phyloP scores from a whole-genome alignment of 2,797 vertebrate genomes.

The Pipistrellus pygmaeus region DNA sequence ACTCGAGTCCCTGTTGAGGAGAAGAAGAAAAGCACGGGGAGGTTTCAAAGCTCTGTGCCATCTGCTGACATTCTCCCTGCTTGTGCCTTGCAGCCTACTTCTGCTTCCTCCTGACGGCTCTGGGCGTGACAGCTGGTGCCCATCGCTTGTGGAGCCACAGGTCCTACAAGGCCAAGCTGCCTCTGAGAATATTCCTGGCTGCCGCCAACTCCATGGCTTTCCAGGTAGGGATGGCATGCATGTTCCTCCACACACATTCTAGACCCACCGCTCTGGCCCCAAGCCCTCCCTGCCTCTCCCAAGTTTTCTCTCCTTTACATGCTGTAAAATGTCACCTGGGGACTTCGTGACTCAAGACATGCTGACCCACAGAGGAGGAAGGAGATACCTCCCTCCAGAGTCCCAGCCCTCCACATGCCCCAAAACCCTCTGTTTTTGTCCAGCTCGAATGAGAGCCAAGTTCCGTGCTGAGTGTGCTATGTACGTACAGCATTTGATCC shows the following conservation, averaged over 20 bases:
- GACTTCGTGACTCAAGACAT: background rate
- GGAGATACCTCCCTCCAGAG: background rate
- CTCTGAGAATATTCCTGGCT: conserved; percentile 91
- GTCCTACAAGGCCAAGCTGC: conserved; percentile 92
- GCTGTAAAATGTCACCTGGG: background rate
- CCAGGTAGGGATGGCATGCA: conserved; percentile 84
- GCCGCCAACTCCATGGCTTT: conserved; percentile 93
- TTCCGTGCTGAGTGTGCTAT: background rate
- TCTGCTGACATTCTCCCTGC: conserved; percentile 30
- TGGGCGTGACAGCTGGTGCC: conserved; percentile 89
- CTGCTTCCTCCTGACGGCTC: conserved; percentile 89
- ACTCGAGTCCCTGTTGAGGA: background rate
- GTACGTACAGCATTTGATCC: background rate
- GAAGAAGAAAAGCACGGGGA: background rate
- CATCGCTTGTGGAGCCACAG: conserved; percentile 92
- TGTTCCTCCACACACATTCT: background rate
- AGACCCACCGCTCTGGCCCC: background rate
- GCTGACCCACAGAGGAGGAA: background rate
- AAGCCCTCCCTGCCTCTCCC: background rate
- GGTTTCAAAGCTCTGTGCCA: background rate
- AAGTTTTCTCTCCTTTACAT: background rate
- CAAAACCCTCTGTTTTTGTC: background rate
- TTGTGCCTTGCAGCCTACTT: conserved; percentile 88
- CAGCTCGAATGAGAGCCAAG: background rate
- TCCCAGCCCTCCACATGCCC: background rate